Evolutionary conservation across 1,140 invertebrate genomes (phyloP).

Genomic region (Drosophila kohkoa): DNA sequence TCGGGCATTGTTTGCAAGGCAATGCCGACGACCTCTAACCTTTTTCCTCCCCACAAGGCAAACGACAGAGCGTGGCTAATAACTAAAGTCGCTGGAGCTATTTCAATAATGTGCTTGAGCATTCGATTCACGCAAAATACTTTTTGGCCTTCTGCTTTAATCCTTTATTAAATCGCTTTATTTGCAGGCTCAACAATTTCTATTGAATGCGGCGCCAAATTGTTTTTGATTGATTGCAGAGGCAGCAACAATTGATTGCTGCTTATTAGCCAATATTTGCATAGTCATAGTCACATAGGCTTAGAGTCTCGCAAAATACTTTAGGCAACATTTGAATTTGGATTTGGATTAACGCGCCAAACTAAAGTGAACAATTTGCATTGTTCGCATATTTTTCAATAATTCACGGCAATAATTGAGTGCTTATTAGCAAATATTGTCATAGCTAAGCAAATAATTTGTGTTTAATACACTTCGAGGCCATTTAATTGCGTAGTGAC

Average conservation of each 20-base stretch:
- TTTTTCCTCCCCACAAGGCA: background rate
- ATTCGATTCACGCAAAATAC: conserved; percentile 52
- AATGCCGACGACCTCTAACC: background rate
- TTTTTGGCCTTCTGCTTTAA: background rate
- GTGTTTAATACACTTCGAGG: too few species aligned
- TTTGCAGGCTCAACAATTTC: background rate
- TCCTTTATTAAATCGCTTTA: background rate
- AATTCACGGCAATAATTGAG: conserved; percentile 31
- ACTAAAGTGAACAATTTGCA: too few species aligned
- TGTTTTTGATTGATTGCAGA: background rate
- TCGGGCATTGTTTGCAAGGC: conserved; percentile 49
- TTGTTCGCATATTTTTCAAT: conserved; percentile 1
- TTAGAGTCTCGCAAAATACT: too few species aligned
- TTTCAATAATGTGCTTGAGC: conserved; percentile 65
- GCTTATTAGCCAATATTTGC: too few species aligned
- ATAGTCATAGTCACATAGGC: too few species aligned
- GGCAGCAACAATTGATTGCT: background rate
- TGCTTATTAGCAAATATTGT: conserved; percentile 21
- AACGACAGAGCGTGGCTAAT: conserved; percentile 10
- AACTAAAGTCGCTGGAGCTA: conserved; percentile 45
- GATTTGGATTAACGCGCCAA: too few species aligned
- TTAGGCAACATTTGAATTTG: too few species aligned
- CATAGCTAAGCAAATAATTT: background rate
- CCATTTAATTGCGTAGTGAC: too few species aligned
- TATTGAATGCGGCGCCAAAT: background rate